Evolutionary conservation across 2,797 vertebrate genomes (phyloP), one percentile per base, ranked within the genome.

Genomic region (Nyctalus aviator): DNA sequence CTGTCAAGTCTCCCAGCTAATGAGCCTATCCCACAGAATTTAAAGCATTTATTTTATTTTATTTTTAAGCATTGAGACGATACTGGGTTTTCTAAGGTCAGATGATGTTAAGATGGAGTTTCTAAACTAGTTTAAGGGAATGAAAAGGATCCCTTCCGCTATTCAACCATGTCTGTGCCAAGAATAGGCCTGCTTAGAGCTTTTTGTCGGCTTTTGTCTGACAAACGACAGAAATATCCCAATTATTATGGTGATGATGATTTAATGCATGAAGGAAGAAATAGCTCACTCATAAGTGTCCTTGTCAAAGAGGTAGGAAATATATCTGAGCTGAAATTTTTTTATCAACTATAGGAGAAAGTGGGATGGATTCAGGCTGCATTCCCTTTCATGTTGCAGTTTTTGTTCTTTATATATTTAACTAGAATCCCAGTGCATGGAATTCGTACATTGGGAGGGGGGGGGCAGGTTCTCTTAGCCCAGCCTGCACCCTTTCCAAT

Each of bases 1-100:
- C 96, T 98, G 98, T 98, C 98, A 98, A 97, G 97, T 92, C 97
- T 92, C 94, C n/a, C 55, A 97, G 95, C 97, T 98, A 96, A 98
- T 98, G 97, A 98, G 97, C 92, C 96, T 96, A 69, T 88, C 91
- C 96, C 57, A 44, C 96, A 93, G 94, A 78, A 96, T 96, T 94
- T 14, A 30, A 87, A 97, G 64, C 92, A 93, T 96, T 97, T 97
- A 25, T 96, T 97, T 97, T 91, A 57, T 91, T 96, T 94, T 91
- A 81, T 62, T 94, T 95, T 97, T 59, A 87, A 94, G 87, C 93
- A 66, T 94, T 62, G 76, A 86, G 96, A 83, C 23, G 0, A 85
- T 81, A 5, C 66, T 44, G 25, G 18, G 55, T 48, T 17, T 78
- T 90, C 37, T 73, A 41, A 32, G 18, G 71, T 92, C 75, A 92